Evolutionary conservation across 2,888 invertebrate genomes (phyloP), one percentile per base, ranked within the genome.

Genomic region (Watsonalla cultraria): DNA sequence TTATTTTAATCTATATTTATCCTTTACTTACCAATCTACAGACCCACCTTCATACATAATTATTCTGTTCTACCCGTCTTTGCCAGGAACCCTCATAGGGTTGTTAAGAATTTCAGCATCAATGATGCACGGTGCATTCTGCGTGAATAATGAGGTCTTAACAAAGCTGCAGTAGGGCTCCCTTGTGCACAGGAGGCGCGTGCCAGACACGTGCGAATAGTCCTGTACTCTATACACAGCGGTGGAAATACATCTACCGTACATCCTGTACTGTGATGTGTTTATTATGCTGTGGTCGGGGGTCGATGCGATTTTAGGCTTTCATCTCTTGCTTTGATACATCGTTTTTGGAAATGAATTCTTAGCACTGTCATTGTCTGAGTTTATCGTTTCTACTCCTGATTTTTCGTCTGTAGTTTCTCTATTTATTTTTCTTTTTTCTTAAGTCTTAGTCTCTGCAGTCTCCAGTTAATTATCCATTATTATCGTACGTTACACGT

Each of bases 201-300:
- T 74, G 82, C 14, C 69, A 52, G 74, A 58, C 78, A 70, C 80
- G 79, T 76, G 82, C 68, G 54, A 61, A 60, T 66, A 70, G 70
- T 70, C 68, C 70, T 74, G 74, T 73, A 68, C 72, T 71, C 66
- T 63, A 71, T 60, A 54, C 60, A 64, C 14, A 71, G 61, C 66
- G 56, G 59, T 71, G 65, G 60, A 65, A 64, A 61, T 65, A 78
- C 78, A 81, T 79, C 76, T 76, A 80, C 81, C 75, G 77, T 59
- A 62, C 59, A 54, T 49, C 7, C 35, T 39, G 13, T 14, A 48
- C 35, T 13, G 39, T 14, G 37, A 49, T 49, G 49, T 39, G 49
- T 42, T 42, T 5, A 42, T 42, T 42, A 42, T 1, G 9, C 42
- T 11, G 0, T 42, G 42, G 42, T 7, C 8, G 37, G 8, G 37